Evolutionary conservation across 2,113 vertebrate genomes (phyloP).

Genomic region (Hemiprocne comata): DNA sequence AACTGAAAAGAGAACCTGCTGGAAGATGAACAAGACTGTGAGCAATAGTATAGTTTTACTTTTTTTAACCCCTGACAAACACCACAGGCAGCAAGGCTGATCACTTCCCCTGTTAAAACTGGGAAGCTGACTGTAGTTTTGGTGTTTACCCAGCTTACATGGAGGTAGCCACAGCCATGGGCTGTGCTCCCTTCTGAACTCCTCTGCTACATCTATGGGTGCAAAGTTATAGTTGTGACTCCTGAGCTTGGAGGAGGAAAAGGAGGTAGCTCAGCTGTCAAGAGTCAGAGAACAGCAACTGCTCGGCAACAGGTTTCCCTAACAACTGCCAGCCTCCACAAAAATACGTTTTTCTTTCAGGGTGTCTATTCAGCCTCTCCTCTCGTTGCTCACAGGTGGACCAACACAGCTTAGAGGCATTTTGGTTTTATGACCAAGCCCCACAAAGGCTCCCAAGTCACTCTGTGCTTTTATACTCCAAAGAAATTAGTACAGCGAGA

Average conservation of each 20-base stretch:
- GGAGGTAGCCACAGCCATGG: fast-evolving
- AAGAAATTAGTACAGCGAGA: background rate
- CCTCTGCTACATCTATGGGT: fast-evolving
- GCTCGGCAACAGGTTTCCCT: background rate
- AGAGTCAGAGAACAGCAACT: background rate
- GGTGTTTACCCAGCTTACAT: background rate
- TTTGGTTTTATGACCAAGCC: background rate
- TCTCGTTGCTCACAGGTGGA: background rate
- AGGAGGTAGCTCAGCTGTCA: background rate
- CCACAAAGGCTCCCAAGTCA: background rate
- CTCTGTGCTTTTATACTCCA: background rate
- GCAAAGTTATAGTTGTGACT: background rate
- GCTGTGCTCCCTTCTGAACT: background rate
- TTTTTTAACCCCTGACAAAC: background rate
- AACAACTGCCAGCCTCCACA: background rate
- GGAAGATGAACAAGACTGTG: background rate
- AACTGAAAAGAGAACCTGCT: background rate
- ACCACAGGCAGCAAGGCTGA: background rate
- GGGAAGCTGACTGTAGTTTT: background rate
- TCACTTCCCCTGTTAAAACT: background rate
- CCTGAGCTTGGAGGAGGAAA: background rate
- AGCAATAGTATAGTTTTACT: background rate
- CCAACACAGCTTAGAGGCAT: background rate
- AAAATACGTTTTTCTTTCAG: background rate
- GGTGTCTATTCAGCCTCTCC: background rate